phyloP scores from a whole-genome alignment of 1,140 invertebrate genomes.

The Magallana gigas region DNA sequence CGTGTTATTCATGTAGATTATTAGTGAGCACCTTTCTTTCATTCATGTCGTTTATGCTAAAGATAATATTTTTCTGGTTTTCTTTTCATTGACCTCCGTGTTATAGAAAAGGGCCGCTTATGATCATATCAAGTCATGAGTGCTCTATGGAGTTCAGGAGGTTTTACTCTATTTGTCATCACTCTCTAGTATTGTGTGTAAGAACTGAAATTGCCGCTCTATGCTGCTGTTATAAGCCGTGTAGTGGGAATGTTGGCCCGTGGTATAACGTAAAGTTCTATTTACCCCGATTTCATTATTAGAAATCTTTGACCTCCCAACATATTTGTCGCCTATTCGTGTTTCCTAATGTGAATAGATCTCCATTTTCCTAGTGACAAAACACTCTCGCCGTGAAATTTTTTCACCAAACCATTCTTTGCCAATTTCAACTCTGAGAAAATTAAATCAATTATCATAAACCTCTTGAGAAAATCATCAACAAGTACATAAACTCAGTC shows the following conservation, averaged over 20 bases:
- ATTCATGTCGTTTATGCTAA: slow-evolving; percentile 26
- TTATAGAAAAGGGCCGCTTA: background rate
- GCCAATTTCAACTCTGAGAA: background rate
- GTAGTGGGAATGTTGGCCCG: background rate
- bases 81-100: slow-evolving; percentile 14
- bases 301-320: slow-evolving; percentile 5
- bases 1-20: slow-evolving; percentile 14
- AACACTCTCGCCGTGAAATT: background rate
- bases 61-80: slow-evolving; percentile 34
- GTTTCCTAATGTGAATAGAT: slow-evolving; percentile 16
- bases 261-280: background rate
- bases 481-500: background rate
- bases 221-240: background rate
- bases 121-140: background rate
- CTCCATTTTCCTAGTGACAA: slow-evolving; percentile 16
- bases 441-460: slow-evolving; percentile 32
- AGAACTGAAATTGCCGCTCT: background rate
- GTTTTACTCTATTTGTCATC: background rate
- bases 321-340: slow-evolving; percentile 27
- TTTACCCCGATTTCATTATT: background rate
- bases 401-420: background rate
- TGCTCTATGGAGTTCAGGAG: background rate
- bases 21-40: slow-evolving; percentile 35
- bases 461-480: slow-evolving; percentile 25
- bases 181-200: background rate